These are phyloP conservation scores for Entomyzon cyanotis DNA, from an alignment of 2,113 vertebrate genomes.

Conservation along the genomic window DNA sequence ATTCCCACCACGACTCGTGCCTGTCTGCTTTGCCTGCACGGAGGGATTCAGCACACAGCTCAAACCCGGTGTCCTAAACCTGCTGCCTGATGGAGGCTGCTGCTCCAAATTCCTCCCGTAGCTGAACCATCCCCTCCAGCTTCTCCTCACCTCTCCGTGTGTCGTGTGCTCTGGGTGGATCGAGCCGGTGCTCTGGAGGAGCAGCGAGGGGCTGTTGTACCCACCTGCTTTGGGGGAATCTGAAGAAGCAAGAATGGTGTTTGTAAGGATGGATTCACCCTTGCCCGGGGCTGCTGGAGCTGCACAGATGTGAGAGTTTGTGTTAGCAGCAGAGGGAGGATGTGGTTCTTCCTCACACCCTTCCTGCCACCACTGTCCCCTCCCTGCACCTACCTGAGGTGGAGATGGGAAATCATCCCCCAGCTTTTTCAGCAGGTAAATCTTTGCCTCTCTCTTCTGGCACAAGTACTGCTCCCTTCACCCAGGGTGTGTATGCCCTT, in stretches of 20 bases:
- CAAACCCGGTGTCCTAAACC: not conserved
- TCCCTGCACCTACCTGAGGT: not conserved
- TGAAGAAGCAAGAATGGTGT: not conserved
- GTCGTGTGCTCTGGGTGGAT: rapidly evolving
- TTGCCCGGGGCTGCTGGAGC: not conserved
- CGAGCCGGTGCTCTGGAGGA: not conserved
- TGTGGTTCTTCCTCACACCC: not conserved
- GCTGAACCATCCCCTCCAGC: not conserved
- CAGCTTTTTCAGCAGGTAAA: not conserved
- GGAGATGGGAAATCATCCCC: not conserved
- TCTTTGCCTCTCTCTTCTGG: not conserved
- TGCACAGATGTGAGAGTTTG: not conserved
- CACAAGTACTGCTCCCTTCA: not conserved
- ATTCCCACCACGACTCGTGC: rapidly evolving
- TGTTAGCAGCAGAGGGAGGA: not conserved
- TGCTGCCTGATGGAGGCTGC: not conserved
- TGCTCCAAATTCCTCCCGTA: not conserved
- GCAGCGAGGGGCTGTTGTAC: not conserved
- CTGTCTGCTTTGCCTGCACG: not conserved
- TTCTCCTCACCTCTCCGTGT: not conserved
- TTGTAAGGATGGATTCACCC: not conserved
- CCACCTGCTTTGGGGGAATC: not conserved
- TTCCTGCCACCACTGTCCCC: not conserved
- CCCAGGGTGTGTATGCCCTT: not conserved
- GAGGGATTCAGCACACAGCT: not conserved